These are phyloP conservation scores for Lonchura striata DNA, from an alignment of 2,113 vertebrate species.

Conservation along the genomic window DNA sequence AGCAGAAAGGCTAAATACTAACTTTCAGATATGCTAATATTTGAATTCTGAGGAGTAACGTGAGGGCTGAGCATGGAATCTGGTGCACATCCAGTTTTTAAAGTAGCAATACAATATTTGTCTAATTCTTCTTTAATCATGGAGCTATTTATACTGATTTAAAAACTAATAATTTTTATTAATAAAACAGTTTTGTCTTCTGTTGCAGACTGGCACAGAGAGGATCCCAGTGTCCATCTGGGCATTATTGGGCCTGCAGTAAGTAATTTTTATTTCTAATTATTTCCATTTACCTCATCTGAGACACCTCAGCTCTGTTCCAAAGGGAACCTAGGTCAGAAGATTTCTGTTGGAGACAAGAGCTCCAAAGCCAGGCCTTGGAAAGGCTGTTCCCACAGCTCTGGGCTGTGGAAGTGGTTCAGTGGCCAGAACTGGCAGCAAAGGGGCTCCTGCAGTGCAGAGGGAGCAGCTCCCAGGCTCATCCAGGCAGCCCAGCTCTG, in stretches of 20 bases:
- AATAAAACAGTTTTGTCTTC: background rate
- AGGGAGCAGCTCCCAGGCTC: background rate
- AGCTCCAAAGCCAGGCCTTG: background rate
- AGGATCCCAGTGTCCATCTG: conserved; percentile 79
- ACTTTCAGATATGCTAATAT: conserved; percentile 3
- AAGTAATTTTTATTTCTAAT: conserved; percentile 27
- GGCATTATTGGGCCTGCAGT: conserved; percentile 87
- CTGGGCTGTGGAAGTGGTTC: background rate
- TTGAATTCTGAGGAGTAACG: background rate
- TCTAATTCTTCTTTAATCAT: background rate
- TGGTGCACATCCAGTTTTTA: background rate
- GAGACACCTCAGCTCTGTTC: background rate
- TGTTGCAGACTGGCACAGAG: conserved; percentile 84
- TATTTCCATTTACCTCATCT: background rate
- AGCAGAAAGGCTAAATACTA: background rate
- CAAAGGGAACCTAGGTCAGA: background rate
- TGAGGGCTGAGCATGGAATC: background rate
- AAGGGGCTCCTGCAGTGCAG: background rate
- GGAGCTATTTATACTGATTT: background rate
- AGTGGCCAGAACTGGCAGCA: background rate
- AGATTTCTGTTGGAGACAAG: background rate
- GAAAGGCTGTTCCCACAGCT: background rate
- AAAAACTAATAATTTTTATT: background rate
- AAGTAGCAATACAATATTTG: background rate
- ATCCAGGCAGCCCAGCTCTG: background rate